These are phyloP conservation scores for Melanerpes formicivorus DNA, from an alignment of 2,113 vertebrate genomes.

Conservation along the genomic window DNA sequence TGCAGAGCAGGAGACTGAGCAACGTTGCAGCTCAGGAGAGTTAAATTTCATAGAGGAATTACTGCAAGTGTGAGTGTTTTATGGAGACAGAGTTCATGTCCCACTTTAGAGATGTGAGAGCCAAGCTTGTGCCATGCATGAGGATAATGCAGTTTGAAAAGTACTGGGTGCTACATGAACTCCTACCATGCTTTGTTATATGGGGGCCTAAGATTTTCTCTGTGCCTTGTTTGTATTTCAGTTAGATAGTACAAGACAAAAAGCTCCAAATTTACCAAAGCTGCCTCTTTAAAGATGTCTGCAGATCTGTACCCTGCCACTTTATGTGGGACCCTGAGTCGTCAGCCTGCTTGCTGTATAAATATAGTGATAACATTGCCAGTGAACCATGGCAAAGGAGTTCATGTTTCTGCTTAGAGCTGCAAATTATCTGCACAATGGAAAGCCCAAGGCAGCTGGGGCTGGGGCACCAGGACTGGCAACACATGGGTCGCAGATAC, in stretches of 20 bases:
- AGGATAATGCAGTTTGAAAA: background rate
- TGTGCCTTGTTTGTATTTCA: background rate
- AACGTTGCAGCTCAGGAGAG: background rate
- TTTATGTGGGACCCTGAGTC: background rate
- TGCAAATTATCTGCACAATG: constrained; percentile 43
- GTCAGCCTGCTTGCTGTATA: constrained; percentile 1
- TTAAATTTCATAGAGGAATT: background rate
- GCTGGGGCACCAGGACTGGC: background rate
- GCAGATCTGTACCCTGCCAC: background rate
- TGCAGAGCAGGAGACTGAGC: background rate
- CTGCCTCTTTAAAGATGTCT: constrained; percentile 2
- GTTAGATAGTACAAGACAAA: background rate
- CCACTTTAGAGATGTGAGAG: background rate
- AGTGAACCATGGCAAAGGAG: constrained; percentile 57
- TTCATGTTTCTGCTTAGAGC: constrained; percentile 61
- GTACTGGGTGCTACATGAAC: background rate
- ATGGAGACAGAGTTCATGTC: background rate
- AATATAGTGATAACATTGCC: constrained; percentile 59
- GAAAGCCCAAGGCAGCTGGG: constrained; percentile 19
- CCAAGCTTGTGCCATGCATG: background rate
- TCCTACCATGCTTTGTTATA: background rate
- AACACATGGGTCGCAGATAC: background rate
- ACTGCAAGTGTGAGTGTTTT: background rate
- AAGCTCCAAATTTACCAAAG: background rate
- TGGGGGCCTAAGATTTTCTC: background rate